phyloP scores from a whole-genome alignment of 2,113 vertebrate genomes.

The human (Homo sapiens) region GRCh38 chr9:62001-62500 shows the following conservation, averaged over 20 bases:
- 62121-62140: neutral
- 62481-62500: too few species aligned
- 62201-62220: neutral
- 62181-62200: neutral
- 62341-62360: too few species aligned
- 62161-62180: neutral
- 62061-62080: neutral
- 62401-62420: too few species aligned
- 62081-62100: neutral
- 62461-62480: too few species aligned
- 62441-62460: too few species aligned
- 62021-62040: neutral
- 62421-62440: too few species aligned
- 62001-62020: constrained; percentile 18
- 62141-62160: too few species aligned
- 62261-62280: neutral
- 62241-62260: neutral
- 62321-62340: too few species aligned
- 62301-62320: too few species aligned
- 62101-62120: neutral
- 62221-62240: neutral
- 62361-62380: too few species aligned
- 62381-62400: too few species aligned
- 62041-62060: neutral
- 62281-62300: neutral